Evolutionary conservation across 2,113 vertebrate species (phyloP).

Genomic region (Varanus komodoensis): DNA sequence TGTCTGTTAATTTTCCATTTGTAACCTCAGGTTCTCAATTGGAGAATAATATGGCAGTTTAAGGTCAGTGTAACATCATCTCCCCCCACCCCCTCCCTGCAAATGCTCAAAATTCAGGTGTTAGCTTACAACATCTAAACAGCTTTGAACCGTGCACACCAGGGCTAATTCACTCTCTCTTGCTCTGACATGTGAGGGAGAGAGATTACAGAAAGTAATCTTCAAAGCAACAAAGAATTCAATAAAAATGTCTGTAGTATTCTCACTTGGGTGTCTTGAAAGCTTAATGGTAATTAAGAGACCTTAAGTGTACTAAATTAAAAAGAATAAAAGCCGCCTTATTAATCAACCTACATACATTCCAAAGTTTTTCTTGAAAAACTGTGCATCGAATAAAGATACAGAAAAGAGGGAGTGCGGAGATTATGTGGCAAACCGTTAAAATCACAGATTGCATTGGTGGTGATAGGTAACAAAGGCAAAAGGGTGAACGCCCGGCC

Average conservation of each 20-base stretch:
- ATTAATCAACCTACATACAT: constrained; percentile 32
- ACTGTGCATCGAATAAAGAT: constrained; percentile 27
- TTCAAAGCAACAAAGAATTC: constrained; percentile 58
- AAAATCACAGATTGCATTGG: background rate
- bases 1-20: constrained; percentile 9
- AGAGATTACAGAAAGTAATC: constrained; percentile 47
- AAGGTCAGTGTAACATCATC: constrained; percentile 2
- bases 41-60: background rate
- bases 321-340: constrained; percentile 14
- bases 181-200: constrained; percentile 30
- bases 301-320: constrained; percentile 57
- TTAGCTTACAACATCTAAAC: constrained; percentile 11
- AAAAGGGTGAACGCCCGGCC: too few relatives aligned
- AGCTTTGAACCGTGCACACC: constrained; percentile 7
- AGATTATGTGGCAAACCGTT: constrained; percentile 11
- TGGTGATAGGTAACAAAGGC: background rate
- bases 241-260: constrained; percentile 45
- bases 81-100: background rate
- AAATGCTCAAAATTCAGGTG: constrained; percentile 42
- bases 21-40: constrained; percentile 20
- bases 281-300: constrained; percentile 68
- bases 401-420: constrained; percentile 24
- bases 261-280: constrained; percentile 61
- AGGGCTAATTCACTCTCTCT: constrained; percentile 33
- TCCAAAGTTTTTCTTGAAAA: constrained; percentile 32